Evolutionary conservation across 2,888 invertebrate species (phyloP).

Genomic region (Tetragonula carbonaria): DNA sequence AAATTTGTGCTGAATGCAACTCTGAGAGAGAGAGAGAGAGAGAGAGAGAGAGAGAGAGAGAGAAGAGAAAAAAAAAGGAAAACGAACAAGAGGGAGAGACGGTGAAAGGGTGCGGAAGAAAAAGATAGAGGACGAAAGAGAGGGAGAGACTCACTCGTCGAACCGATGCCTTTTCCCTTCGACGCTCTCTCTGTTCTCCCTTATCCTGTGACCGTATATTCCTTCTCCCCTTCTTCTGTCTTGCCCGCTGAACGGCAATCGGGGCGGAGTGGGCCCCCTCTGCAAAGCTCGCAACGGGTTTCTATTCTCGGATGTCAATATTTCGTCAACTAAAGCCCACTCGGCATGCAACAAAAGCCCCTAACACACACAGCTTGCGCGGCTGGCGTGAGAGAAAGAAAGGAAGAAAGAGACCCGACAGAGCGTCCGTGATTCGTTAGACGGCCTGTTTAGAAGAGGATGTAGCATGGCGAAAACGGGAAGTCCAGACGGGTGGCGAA

Average conservation of each 20-base stretch:
- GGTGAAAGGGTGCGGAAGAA: conserved; percentile 31
- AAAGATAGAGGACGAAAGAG: conserved; percentile 13
- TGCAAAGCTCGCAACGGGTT: conserved; percentile 74
- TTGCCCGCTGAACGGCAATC: conserved; percentile 78
- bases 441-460: conserved; percentile 58
- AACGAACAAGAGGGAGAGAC: conserved; percentile 19
- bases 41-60: conserved; percentile 24
- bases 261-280: conserved; percentile 56
- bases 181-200: conserved; percentile 65
- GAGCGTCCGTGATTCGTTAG: conserved; percentile 40
- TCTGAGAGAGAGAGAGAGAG: conserved; percentile 29
- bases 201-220: conserved; percentile 41
- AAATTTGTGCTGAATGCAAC: conserved; percentile 70
- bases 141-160: conserved; percentile 58
- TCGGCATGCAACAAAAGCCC: conserved; percentile 76
- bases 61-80: conserved; percentile 30
- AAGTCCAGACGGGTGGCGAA: conserved; percentile 45
- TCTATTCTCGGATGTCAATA: conserved; percentile 83
- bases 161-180: conserved; percentile 75
- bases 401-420: conserved; percentile 50
- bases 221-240: conserved; percentile 84
- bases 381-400: conserved; percentile 62
- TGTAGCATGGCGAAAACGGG: conserved; percentile 35
- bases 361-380: conserved; percentile 58
- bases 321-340: conserved; percentile 82